Evolutionary conservation across 2,797 vertebrate genomes (phyloP).

Genomic region (Orientallactaga sibirica): DNA sequence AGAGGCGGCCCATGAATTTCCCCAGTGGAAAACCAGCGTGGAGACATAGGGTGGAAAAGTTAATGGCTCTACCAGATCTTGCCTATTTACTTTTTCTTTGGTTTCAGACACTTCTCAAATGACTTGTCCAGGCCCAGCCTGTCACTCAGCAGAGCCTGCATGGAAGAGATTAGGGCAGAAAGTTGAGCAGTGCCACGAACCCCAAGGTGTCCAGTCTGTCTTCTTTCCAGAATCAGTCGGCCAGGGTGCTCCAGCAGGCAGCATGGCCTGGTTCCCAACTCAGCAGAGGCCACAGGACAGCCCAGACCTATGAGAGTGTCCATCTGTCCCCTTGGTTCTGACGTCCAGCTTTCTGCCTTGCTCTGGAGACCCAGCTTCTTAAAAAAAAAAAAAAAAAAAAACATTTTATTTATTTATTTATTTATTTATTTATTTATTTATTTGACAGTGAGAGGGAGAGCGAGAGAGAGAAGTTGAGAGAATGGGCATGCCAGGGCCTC

Average conservation of each 20-base stretch:
- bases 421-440: too few relatives aligned
- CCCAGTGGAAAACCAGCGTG: slow-evolving; percentile 77
- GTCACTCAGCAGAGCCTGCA: slow-evolving; percentile 36
- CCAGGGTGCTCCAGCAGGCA: not conserved
- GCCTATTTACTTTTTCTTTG: slow-evolving; percentile 76
- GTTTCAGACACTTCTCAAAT: slow-evolving; percentile 74
- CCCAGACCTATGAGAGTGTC: not conserved
- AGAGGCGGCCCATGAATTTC: slow-evolving; percentile 15
- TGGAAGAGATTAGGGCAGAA: not conserved
- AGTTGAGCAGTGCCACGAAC: slow-evolving; percentile 1
- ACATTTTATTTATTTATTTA: too few relatives aligned
- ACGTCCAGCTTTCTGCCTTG: not conserved
- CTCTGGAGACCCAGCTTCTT: not conserved
- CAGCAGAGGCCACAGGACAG: not conserved
- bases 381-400: too few relatives aligned
- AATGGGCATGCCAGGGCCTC: too few relatives aligned
- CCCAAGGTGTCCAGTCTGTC: not conserved
- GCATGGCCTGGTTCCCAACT: not conserved
- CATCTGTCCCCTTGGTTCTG: not conserved
- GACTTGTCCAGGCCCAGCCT: slow-evolving; percentile 65
- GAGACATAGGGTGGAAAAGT: slow-evolving; percentile 66
- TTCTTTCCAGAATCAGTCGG: slow-evolving; percentile 1
- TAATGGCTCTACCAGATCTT: slow-evolving; percentile 86
- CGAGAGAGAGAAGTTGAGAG: too few relatives aligned
- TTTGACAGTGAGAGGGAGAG: too few relatives aligned